phyloP scores from a whole-genome alignment of 2,113 vertebrate species.

The Salvator merianae region DNA sequence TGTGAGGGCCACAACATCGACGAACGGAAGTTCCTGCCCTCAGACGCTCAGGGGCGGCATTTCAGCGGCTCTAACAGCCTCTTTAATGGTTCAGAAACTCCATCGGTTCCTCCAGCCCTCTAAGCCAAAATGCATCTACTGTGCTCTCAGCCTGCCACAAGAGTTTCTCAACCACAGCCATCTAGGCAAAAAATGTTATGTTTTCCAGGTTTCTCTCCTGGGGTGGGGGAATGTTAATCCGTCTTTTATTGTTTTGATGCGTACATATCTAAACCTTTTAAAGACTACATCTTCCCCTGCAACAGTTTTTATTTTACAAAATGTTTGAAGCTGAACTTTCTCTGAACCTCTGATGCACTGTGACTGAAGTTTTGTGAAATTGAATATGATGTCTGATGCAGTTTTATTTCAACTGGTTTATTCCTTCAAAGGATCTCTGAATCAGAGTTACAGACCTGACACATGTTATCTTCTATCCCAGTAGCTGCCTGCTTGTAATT shows the following conservation, averaged over 20 bases:
- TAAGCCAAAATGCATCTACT: no score
- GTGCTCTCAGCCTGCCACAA: no score
- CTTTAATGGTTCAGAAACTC: no score
- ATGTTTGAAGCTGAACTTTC: slow-evolving; percentile 49
- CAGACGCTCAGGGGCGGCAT: no score
- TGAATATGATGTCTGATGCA: slow-evolving; percentile 19
- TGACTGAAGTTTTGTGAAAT: slow-evolving; percentile 38
- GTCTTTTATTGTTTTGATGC: slow-evolving; percentile 13
- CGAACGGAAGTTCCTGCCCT: no score
- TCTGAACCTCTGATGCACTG: slow-evolving; percentile 20
- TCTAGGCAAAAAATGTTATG: no score
- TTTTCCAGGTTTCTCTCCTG: no score
- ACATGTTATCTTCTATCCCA: slow-evolving; percentile 24
- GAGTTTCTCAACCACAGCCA: no score
- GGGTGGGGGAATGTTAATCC: not conserved
- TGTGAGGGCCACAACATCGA: no score
- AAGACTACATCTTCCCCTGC: slow-evolving; percentile 10
- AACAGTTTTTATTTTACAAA: not conserved
- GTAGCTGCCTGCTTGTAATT: not conserved
- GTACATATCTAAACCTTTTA: slow-evolving; percentile 29
- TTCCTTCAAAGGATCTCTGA: slow-evolving; percentile 6
- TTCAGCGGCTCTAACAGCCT: no score
- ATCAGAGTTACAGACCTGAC: slow-evolving; percentile 8
- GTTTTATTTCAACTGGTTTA: slow-evolving; percentile 34
- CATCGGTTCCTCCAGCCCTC: no score